Base-by-base conservation (phyloP, 2,113 vertebrate genomes). In the Leptobrachium leishanense region DNA sequence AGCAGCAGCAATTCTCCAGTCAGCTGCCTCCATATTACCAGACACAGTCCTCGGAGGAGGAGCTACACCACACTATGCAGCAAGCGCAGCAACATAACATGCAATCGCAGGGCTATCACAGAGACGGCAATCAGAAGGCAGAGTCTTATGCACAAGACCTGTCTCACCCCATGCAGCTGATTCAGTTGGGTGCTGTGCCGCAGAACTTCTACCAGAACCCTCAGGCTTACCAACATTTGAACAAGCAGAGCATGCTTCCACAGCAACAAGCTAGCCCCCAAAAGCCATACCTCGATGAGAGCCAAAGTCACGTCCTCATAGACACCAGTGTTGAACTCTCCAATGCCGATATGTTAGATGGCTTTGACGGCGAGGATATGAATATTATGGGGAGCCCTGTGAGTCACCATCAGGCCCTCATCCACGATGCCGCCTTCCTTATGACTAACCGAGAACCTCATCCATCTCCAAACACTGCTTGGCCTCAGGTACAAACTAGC, bases 201-300 rank as follows among this genome's bases (percentile, higher is more conserved):
- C 93, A 90, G 72, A 94, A 94, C 83, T 92, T 91, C 88, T 94
- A 90, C 78, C 92, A 93, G 62, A 92, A 93, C 82, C 85, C 91
- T 0, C 92, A 93, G 0, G 88, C 90, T 76, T 93, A 91, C 72
- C 79, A 91, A 64, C 86, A 86, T n/a, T 74, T 92, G 57, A 94
- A 92, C 84, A 88, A 89, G 0, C 91, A 90, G 83, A 89, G 85
- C 85, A 82, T 89, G 79, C 81, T 92, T 86, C 81, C 89, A 62
- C 87, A 85, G 82, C 88, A 89, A 75, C 83, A 91, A 13, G 59
- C 70, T 15, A 81, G 82, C 59, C 90, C 88, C 57, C 85, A 88
- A 68, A 92, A 94, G 86, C 86, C 89, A 10, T 93, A 89, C 6
- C 81, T 82, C 0, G 76, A 79, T 0, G 91, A 94, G 55, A 83